Conservation (phyloP, 2,113 vertebrate genomes). For the Calyptommatus sinebrachiatus region DNA sequence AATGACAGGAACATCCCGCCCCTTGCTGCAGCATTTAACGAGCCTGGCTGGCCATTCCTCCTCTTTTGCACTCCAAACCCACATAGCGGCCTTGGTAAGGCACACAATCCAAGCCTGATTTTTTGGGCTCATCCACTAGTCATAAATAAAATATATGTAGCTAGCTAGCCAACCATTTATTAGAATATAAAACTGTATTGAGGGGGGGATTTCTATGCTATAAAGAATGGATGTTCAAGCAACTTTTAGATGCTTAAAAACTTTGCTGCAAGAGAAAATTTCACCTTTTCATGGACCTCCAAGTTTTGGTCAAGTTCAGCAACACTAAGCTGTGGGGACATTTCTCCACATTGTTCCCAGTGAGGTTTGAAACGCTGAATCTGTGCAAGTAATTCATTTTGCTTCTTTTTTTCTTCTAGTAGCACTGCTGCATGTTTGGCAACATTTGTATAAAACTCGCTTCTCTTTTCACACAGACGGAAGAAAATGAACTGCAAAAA, state of each 20-base stretch:
- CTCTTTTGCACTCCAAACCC: too few species aligned
- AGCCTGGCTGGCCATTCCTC: too few species aligned
- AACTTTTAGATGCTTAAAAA: not conserved
- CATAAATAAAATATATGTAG: too few species aligned
- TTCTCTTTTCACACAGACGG: constrained; percentile 55
- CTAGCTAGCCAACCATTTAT: too few species aligned
- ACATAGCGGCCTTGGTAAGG: too few species aligned
- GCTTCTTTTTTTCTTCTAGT: constrained; percentile 66
- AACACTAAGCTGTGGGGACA: constrained; percentile 33
- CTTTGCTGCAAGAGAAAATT: not conserved
- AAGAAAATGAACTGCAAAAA: constrained; percentile 62
- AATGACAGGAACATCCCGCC: too few species aligned
- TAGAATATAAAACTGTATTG: too few species aligned
- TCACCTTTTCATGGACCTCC: constrained; percentile 47
- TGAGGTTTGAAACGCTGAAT: constrained; percentile 39
- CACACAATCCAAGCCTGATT: too few species aligned
- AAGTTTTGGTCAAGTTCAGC: constrained; percentile 37
- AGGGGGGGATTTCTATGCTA: too few species aligned
- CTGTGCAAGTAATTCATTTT: constrained; percentile 56
- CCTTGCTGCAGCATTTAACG: too few species aligned
- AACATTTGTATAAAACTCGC: constrained; percentile 54
- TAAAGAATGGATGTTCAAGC: not conserved
- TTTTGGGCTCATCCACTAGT: too few species aligned
- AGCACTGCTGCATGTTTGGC: constrained; percentile 52
- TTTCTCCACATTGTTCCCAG: constrained; percentile 29